Evolutionary conservation across 2,888 invertebrate genomes (phyloP), one percentile per base, ranked within the genome.

Genomic region (Mycalesis mineus): DNA sequence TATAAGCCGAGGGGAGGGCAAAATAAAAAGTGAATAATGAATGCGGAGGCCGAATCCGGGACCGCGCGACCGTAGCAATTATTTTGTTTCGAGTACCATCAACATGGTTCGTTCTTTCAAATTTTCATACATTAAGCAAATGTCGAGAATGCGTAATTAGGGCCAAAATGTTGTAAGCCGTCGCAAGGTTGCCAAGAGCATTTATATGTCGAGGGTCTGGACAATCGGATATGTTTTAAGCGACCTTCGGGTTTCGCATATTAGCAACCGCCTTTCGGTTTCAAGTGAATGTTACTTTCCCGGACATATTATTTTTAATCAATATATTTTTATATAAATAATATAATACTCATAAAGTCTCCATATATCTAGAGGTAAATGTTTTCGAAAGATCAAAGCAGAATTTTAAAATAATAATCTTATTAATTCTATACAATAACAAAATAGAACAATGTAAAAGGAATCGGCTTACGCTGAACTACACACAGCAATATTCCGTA

Each of bases 1-100:
- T 88, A 88, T 87, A 88, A 88, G 85, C 83, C 78, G 76, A 84
- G 82, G 82, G 85, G 86, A 82, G 82, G 82, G 80, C 71, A 78
- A 84, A 88, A 88, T 86, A 87, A 87, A 88, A 89, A 86, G 88
- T 88, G 88, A 88, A 88, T 89, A 89, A 88, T 88, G 87, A 88
- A 88, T 86, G 87, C 80, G 78, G 81, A 82, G 85, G 82, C 84
- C 85, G 78, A 87, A 83, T 80, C 84, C 77, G 77, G 81, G 84
- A 81, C 84, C 84, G 80, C 80, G 85, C 82, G 84, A 84, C 86
- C 85, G 86, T 81, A 84, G 85, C 87, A 88, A 88, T 89, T 88
- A 89, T 88, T 88, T 88, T 85, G 88, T 88, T 87, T 88, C 78
- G 87, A 89, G 89, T 82, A 78, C 85, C 88, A 88, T 88, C 89